Conservation (phyloP, 2,113 vertebrate genomes). For the Podiceps cristatus region DNA sequence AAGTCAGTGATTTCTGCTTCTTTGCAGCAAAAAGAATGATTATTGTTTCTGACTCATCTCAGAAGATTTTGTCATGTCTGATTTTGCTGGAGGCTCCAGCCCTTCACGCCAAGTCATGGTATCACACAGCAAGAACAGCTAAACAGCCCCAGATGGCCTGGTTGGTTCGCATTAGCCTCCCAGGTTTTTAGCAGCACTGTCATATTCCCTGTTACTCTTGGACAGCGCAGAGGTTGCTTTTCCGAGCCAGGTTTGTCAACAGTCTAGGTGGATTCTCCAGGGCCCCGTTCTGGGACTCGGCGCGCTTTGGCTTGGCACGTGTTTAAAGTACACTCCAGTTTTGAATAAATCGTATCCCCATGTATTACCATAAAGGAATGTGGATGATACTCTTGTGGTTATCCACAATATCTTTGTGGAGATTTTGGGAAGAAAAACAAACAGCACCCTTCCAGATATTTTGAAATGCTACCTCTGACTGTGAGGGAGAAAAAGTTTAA, state of each 20-base stretch:
- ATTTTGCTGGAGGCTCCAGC: slow-evolving; percentile 46
- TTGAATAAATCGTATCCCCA: slow-evolving; percentile 3
- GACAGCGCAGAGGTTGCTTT: not conserved
- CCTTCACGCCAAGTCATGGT: not conserved
- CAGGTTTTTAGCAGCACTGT: not conserved
- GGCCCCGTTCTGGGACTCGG: not conserved
- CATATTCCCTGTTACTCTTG: slow-evolving; percentile 6
- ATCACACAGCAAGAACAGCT: slow-evolving; percentile 36
- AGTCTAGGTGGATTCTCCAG: not conserved
- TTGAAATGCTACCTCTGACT: slow-evolving; percentile 45
- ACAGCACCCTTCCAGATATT: slow-evolving; percentile 47
- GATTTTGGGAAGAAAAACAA: slow-evolving; percentile 54
- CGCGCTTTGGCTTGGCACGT: rapidly evolving
- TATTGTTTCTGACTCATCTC: slow-evolving; percentile 35
- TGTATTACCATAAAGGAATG: slow-evolving; percentile 43
- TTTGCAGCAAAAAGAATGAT: not conserved
- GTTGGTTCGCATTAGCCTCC: not conserved
- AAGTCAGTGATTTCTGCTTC: not conserved
- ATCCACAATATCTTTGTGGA: slow-evolving; percentile 48
- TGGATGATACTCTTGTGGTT: not conserved
- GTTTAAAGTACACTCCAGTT: not conserved
- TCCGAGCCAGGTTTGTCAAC: not conserved
- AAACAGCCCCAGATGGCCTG: slow-evolving; percentile 45
- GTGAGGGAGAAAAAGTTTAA: slow-evolving; percentile 28
- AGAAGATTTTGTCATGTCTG: slow-evolving; percentile 22